Conservation (phyloP, 2,888 invertebrate species). For the Drosophila glabriapex region DNA sequence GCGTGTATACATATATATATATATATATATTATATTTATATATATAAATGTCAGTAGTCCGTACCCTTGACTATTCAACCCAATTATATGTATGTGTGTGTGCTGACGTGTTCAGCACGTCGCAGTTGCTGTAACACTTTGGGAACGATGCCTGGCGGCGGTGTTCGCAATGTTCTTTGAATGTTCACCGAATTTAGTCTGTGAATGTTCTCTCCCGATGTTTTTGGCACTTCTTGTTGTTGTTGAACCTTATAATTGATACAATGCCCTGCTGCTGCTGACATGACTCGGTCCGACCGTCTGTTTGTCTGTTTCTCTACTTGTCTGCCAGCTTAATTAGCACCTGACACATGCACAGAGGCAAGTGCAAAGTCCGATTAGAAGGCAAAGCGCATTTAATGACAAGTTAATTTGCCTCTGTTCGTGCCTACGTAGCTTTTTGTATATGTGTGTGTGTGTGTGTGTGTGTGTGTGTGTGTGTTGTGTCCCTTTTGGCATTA, state of each 20-base stretch:
- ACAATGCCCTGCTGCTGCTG: conserved; percentile 54
- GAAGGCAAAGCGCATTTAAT: conserved; percentile 64
- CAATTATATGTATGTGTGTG: conserved; percentile 8
- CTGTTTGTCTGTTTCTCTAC: conserved; percentile 3
- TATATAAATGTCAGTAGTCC: conserved; percentile 7
- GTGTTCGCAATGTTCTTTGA: conserved; percentile 14
- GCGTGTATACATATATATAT: not conserved
- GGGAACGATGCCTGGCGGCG: conserved; percentile 40
- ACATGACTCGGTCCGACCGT: conserved; percentile 15
- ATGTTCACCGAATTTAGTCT: conserved; percentile 26
- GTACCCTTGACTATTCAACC: conserved; percentile 21
- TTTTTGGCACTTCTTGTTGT: conserved; percentile 35
- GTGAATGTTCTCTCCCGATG: conserved; percentile 22
- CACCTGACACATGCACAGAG: conserved; percentile 63
- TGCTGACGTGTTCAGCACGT: conserved; percentile 24
- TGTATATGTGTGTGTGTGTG: not conserved
- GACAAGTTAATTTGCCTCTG: conserved; percentile 67
- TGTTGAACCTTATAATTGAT: conserved; percentile 59
- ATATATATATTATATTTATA: not conserved
- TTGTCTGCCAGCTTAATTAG: conserved; percentile 55
- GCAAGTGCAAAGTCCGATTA: conserved; percentile 40
- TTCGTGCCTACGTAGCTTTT: conserved; percentile 17
- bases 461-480: not conserved
- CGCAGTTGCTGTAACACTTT: conserved; percentile 43
- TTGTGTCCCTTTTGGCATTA: conserved; percentile 46